Percentiles rank a stretch among this genome's conserved stretches.
Conservation (phyloP, 2,888 invertebrate genomes). For the Rambutsinella grinnellia region DNA sequence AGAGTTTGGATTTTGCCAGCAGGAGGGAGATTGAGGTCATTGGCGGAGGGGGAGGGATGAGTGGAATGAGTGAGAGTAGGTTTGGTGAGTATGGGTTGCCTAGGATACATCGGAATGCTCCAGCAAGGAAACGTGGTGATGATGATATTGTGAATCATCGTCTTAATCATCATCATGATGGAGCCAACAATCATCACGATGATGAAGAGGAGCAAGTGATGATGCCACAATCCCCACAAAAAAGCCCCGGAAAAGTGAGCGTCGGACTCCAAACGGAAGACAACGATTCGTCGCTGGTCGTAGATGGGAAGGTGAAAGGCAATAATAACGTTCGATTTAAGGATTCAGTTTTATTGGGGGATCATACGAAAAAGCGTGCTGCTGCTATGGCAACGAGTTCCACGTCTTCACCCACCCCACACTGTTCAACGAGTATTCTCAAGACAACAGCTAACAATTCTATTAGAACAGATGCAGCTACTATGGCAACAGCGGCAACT, state of each 20-base stretch:
- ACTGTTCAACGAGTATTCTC: neutral
- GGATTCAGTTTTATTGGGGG: too few species aligned
- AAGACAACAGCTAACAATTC: neutral
- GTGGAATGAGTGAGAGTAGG: neutral
- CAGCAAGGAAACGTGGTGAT: too few species aligned
- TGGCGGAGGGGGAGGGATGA: too few species aligned
- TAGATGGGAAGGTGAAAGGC: too few species aligned
- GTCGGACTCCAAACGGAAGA: constrained; percentile 25
- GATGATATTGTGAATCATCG: too few species aligned
- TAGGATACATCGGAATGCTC: too few species aligned
- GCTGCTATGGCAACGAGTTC: too few species aligned
- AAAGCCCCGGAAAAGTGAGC: constrained; percentile 15
- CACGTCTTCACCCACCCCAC: constrained; percentile 3
- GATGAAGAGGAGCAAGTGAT: neutral
- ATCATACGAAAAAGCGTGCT: too few species aligned
- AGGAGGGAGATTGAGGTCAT: constrained; percentile 49
- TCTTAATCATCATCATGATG: neutral
- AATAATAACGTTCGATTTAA: constrained; percentile 27
- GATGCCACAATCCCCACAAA: neutral
- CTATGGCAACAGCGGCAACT: neutral
- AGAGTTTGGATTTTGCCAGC: constrained; percentile 47
- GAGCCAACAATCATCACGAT: neutral
- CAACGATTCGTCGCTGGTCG: too few species aligned
- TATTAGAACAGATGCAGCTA: neutral
- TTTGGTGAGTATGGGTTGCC: neutral